Percentiles rank a stretch among this genome's conserved stretches.
Evolutionary conservation across 1,140 invertebrate genomes (phyloP).

Genomic region (Lysiphlebus fabarum): DNA sequence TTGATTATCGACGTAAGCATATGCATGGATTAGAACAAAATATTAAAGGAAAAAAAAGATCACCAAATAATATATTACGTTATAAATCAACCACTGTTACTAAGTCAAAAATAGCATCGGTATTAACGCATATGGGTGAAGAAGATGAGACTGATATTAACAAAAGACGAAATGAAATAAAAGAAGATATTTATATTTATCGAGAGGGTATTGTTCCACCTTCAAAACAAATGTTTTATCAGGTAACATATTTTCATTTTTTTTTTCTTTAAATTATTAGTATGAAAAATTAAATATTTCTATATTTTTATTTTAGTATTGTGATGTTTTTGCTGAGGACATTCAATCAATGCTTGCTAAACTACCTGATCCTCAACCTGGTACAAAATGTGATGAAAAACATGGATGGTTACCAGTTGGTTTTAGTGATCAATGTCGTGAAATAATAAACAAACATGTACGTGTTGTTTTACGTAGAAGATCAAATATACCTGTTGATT

Average conservation of each 20-base stretch:
- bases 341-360: conserved; percentile 74
- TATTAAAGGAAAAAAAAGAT: conserved; percentile 59
- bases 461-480: conserved; percentile 57
- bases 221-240: conserved; percentile 79
- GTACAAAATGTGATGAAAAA: conserved; percentile 65
- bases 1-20: conserved; percentile 79
- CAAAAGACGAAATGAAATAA: conserved; percentile 36
- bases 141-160: conserved; percentile 28
- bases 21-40: conserved; percentile 59
- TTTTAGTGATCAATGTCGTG: conserved; percentile 65
- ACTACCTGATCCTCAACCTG: conserved; percentile 63
- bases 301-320: conserved; percentile 61
- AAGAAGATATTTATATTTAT: conserved; percentile 62
- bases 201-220: conserved; percentile 68
- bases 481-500: conserved; percentile 52
- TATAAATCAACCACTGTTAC: conserved; percentile 52
- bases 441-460: conserved; percentile 65
- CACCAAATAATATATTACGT: conserved; percentile 55
- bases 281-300: conserved; percentile 8
- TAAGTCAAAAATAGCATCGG: conserved; percentile 48
- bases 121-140: conserved; percentile 41
- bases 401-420: conserved; percentile 72
- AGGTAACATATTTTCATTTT: conserved; percentile 53
- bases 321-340: conserved; percentile 80
- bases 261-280: no score